Evolutionary conservation across 1,140 invertebrate genomes (phyloP).

Genomic region (Drosophila trapezifrons): DNA sequence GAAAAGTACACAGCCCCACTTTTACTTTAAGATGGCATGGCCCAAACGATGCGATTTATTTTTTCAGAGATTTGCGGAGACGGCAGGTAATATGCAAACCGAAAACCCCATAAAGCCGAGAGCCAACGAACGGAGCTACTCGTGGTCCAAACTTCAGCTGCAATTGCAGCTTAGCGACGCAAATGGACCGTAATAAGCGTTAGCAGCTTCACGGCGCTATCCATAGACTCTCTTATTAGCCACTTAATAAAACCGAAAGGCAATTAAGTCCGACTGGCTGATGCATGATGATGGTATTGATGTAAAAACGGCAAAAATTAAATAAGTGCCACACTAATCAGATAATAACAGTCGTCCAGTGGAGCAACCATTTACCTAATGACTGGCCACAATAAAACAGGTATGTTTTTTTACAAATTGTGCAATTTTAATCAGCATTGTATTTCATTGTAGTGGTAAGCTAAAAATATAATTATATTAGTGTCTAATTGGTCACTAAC

Average conservation of each 20-base stretch:
- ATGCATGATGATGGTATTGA: constrained; percentile 27
- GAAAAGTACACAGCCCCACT: constrained; percentile 31
- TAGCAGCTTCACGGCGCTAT: constrained; percentile 38
- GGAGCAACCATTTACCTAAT: constrained; percentile 19
- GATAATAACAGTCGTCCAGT: constrained; percentile 26
- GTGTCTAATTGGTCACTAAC: neutral
- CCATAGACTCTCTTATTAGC: constrained; percentile 47
- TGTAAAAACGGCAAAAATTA: constrained; percentile 29
- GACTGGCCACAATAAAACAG: neutral
- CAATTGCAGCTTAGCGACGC: constrained; percentile 33
- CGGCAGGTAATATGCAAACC: constrained; percentile 30
- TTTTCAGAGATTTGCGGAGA: constrained; percentile 4
- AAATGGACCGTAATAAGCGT: constrained; percentile 60
- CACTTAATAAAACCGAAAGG: constrained; percentile 56
- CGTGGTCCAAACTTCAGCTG: constrained; percentile 23
- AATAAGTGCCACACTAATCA: constrained; percentile 47
- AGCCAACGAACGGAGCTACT: constrained; percentile 37
- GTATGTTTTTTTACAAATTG: neutral
- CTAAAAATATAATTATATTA: neutral
- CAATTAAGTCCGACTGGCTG: constrained; percentile 30
- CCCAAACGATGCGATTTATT: constrained; percentile 30
- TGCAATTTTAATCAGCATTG: neutral
- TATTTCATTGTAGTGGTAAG: neutral
- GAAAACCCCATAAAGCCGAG: constrained; percentile 17
- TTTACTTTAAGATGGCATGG: constrained; percentile 49